phyloP scores from a whole-genome alignment of 2,113 vertebrate genomes.

The Calyptommatus sinebrachiatus region DNA sequence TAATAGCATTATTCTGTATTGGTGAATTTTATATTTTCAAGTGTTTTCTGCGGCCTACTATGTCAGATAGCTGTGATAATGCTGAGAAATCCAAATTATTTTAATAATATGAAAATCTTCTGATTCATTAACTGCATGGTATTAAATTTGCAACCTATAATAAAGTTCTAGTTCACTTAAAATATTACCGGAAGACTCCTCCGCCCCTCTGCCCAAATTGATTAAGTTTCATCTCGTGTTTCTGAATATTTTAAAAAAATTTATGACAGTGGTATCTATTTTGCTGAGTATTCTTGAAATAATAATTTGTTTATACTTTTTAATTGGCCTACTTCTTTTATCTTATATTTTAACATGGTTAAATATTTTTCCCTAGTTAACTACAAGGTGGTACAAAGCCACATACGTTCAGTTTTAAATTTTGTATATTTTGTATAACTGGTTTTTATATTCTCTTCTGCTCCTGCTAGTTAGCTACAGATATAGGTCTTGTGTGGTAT shows the following conservation, averaged over 20 bases:
- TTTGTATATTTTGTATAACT: conserved; percentile 2
- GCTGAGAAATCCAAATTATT: background rate
- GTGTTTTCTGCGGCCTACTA: no score
- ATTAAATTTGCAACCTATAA: no score
- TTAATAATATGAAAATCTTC: no score
- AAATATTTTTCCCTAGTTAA: background rate
- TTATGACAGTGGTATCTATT: background rate
- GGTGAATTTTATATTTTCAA: no score
- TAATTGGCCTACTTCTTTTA: background rate
- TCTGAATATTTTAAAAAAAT: background rate
- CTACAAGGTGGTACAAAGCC: conserved; percentile 1
- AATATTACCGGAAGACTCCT: background rate
- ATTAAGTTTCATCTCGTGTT: background rate
- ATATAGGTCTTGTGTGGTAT: background rate
- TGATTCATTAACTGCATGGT: no score
- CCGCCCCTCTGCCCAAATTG: no score
- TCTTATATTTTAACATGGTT: background rate
- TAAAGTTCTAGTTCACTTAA: background rate
- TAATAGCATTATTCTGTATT: no score
- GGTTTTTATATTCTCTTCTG: background rate
- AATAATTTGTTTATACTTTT: background rate
- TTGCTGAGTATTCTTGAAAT: background rate
- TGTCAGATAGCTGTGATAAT: background rate
- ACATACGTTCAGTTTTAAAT: background rate
- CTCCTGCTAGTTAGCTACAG: conserved; percentile 21